A percentile compares a stretch with the other conserved stretches of the same genome.
phyloP scores from a whole-genome alignment of 2,797 vertebrate species.

The Sylvilagus floridanus region DNA sequence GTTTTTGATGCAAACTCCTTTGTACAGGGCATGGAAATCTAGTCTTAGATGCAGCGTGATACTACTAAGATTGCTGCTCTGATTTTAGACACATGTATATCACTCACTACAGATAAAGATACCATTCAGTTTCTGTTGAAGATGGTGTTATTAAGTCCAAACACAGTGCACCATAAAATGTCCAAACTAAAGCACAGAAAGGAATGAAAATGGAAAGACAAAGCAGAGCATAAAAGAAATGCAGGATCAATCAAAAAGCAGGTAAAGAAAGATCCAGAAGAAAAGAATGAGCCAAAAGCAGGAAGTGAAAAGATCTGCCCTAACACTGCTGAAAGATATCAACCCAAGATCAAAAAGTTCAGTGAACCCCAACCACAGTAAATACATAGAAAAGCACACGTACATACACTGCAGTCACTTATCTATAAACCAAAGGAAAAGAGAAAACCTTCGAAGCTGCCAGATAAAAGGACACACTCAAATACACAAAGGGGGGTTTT shows the following conservation, averaged over 20 bases:
- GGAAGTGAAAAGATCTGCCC: no score
- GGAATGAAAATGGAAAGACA: neutral
- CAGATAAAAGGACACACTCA: neutral
- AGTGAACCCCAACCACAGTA: neutral
- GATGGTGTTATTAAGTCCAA: neutral
- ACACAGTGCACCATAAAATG: neutral
- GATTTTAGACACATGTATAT: neutral
- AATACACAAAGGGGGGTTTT: neutral
- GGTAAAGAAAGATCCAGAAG: neutral
- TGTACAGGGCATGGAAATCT: neutral
- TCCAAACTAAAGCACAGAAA: neutral
- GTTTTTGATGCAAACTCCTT: neutral
- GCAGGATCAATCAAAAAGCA: neutral
- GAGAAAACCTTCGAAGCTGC: neutral
- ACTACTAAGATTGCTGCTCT: neutral
- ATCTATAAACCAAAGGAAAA: neutral
- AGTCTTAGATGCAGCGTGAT: neutral
- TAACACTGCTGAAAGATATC: neutral
- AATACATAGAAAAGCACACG: neutral
- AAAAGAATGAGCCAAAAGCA: neutral
- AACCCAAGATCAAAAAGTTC: neutral
- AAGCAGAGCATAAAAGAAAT: neutral
- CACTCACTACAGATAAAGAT: neutral
- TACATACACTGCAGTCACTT: neutral
- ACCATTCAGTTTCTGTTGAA: neutral